Conservation (phyloP, 2,888 invertebrate genomes). For the Spialia ferax region DNA sequence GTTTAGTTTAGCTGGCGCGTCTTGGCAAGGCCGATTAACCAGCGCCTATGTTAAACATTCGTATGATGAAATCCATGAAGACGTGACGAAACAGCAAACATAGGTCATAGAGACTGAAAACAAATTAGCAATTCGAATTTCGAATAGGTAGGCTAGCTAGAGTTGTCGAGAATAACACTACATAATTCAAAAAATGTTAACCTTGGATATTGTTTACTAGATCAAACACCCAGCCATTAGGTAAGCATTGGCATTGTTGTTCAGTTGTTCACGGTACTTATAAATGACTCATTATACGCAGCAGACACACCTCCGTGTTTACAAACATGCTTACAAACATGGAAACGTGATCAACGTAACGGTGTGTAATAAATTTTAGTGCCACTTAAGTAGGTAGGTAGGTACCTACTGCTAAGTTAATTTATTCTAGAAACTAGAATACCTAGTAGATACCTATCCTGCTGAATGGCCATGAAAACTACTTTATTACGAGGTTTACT, state of each 20-base stretch:
- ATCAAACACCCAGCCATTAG: background rate
- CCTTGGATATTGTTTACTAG: slow-evolving; percentile 5
- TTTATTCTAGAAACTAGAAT: no score
- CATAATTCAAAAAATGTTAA: slow-evolving; percentile 2
- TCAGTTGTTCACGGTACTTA: background rate
- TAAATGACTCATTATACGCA: slow-evolving; percentile 3
- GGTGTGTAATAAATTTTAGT: background rate
- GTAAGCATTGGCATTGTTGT: background rate
- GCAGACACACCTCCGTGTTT: slow-evolving; percentile 9
- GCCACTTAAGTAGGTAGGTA: no score
- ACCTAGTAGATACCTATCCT: no score
- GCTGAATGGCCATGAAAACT: no score
- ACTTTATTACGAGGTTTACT: no score
- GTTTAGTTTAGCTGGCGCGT: background rate
- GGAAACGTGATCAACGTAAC: background rate
- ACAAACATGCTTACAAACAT: slow-evolving; percentile 4
- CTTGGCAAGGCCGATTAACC: background rate
- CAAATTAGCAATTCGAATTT: background rate
- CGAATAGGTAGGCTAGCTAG: background rate
- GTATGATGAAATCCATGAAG: background rate
- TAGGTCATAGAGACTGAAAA: background rate
- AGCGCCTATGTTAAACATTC: background rate
- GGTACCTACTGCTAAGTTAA: no score
- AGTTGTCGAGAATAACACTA: background rate
- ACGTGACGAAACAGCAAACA: background rate